Conservation (phyloP, 2,113 vertebrate genomes). For the Phylloscopus trochilus region DNA sequence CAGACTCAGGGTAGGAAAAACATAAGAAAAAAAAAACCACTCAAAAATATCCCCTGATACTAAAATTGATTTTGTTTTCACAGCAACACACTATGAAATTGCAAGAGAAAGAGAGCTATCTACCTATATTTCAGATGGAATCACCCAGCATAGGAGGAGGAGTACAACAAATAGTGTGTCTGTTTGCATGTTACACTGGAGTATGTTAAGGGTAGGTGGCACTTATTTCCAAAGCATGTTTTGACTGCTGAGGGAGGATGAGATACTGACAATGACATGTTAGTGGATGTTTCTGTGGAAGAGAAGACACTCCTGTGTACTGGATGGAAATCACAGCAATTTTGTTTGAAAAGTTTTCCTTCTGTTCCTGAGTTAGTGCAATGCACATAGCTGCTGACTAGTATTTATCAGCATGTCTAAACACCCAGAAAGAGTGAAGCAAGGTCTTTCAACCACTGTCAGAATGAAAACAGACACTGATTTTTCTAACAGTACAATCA, state of each 20-base stretch:
- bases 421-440: not conserved
- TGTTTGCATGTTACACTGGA: conserved; percentile 22
- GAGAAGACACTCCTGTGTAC: not conserved
- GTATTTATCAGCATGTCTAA: not conserved
- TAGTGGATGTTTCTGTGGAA: conserved; percentile 12
- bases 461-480: not conserved
- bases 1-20: conserved; percentile 64
- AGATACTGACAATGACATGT: conserved; percentile 1
- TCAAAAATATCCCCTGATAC: conserved; percentile 70
- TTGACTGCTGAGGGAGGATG: conserved; percentile 32
- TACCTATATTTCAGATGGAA: conserved; percentile 57
- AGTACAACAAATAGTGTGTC: not conserved
- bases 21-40: not conserved
- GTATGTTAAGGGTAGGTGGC: conserved; percentile 29
- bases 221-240: conserved; percentile 41
- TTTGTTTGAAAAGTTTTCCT: conserved; percentile 23
- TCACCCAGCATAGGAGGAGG: conserved; percentile 33
- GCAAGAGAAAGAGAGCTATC: conserved; percentile 11
- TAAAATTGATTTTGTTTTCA: conserved; percentile 77
- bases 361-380: not conserved
- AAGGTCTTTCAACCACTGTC: not conserved
- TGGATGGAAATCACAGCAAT: not conserved
- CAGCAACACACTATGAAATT: conserved; percentile 45
- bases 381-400: not conserved
- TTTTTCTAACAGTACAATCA: not conserved